Percentiles rank a stretch among this genome's conserved stretches.
Evolutionary conservation across 2,888 invertebrate genomes (phyloP).

Genomic region (Tenthredo livida): DNA sequence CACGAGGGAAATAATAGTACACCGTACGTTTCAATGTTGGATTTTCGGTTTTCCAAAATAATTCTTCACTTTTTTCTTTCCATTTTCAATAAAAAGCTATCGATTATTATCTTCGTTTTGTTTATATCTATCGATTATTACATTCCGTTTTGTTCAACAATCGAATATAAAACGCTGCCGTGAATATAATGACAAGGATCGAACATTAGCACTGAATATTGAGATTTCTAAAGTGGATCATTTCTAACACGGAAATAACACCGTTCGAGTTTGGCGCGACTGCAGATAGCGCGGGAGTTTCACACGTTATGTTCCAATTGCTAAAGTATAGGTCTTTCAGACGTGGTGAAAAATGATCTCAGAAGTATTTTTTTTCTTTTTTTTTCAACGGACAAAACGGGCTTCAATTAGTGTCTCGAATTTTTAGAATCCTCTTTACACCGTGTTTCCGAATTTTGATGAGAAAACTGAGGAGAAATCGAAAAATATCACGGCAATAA

Average conservation of each 20-base stretch:
- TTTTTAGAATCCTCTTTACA: neutral
- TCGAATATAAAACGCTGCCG: neutral
- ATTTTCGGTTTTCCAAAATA: neutral
- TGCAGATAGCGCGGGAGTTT: neutral
- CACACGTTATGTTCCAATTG: neutral
- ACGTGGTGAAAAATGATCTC: neutral
- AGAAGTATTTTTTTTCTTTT: no score
- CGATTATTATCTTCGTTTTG: no score
- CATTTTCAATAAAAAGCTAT: neutral
- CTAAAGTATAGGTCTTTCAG: neutral
- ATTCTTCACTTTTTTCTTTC: neutral
- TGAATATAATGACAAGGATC: neutral
- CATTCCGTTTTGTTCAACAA: neutral
- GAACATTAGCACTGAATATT: neutral
- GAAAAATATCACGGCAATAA: slow-evolving; percentile 6
- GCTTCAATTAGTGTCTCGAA: neutral
- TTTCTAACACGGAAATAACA: neutral
- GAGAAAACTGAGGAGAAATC: neutral
- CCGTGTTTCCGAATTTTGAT: neutral
- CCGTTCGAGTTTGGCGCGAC: neutral
- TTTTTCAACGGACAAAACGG: neutral
- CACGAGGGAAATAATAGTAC: slow-evolving; percentile 17
- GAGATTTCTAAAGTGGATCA: neutral
- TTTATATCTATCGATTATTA: no score
- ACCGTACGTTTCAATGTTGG: neutral